phyloP scores from a whole-genome alignment of 2,888 invertebrate genomes.

The Andrena dorsata region DNA sequence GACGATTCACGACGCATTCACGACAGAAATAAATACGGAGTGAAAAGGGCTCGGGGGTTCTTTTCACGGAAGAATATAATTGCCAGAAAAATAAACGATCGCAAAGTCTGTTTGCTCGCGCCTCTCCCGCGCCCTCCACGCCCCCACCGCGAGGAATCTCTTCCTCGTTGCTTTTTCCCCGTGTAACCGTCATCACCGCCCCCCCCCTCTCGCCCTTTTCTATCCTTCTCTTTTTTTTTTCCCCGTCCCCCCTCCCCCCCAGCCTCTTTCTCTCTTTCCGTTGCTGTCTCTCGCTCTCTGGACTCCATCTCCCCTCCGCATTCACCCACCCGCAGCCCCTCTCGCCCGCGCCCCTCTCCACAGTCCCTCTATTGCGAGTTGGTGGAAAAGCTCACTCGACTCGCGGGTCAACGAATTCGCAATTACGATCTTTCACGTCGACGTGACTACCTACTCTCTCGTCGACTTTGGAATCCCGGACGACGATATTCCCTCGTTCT shows the following conservation, averaged over 20 bases:
- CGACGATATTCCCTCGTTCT: slow-evolving; percentile 50
- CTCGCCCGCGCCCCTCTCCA: slow-evolving; percentile 19
- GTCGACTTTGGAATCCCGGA: slow-evolving; percentile 73
- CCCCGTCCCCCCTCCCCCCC: slow-evolving; percentile 29
- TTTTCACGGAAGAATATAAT: slow-evolving; percentile 83
- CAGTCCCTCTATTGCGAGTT: slow-evolving; percentile 62
- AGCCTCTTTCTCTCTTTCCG: slow-evolving; percentile 19
- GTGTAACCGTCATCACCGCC: slow-evolving; percentile 38
- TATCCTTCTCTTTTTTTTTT: slow-evolving; percentile 5
- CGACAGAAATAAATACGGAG: slow-evolving; percentile 80
- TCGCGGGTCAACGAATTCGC: slow-evolving; percentile 83
- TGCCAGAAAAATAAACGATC: slow-evolving; percentile 84
- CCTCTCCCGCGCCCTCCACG: slow-evolving; percentile 53
- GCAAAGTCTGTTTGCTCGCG: slow-evolving; percentile 80
- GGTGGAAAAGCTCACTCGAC: slow-evolving; percentile 78
- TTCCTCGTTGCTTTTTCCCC: slow-evolving; percentile 44
- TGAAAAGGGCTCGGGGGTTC: slow-evolving; percentile 79
- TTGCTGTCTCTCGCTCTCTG: slow-evolving; percentile 32
- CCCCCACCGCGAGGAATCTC: slow-evolving; percentile 33
- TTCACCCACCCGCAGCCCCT: slow-evolving; percentile 12
- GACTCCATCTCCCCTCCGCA: slow-evolving; percentile 40
- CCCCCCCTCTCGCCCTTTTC: slow-evolving; percentile 29
- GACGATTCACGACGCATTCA: slow-evolving; percentile 77
- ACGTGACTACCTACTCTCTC: slow-evolving; percentile 76
- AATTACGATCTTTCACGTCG: slow-evolving; percentile 81